A percentile compares a stretch with the other conserved stretches of the same genome.
These are phyloP conservation scores for Sitophilus oryzae DNA, from an alignment of 1,140 invertebrate genomes.

Conservation along the genomic window DNA sequence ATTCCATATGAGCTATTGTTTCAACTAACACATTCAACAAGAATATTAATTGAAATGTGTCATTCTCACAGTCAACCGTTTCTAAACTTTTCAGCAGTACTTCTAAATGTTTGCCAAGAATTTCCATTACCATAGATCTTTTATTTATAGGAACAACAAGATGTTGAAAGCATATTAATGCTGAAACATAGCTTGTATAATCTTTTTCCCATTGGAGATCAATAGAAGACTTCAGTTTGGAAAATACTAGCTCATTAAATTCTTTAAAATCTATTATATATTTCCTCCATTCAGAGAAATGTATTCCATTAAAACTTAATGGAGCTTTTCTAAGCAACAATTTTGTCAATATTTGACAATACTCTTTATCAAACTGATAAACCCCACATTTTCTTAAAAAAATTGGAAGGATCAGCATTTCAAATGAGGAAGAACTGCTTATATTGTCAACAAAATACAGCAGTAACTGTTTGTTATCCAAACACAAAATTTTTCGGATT, in stretches of 20 bases:
- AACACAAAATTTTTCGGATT: slow-evolving; percentile 54
- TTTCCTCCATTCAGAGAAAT: slow-evolving; percentile 56
- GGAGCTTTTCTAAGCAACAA: slow-evolving; percentile 63
- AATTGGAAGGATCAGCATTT: slow-evolving; percentile 64
- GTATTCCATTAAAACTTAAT: slow-evolving; percentile 52
- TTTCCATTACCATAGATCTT: slow-evolving; percentile 28
- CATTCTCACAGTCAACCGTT: slow-evolving; percentile 14
- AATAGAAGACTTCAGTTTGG: slow-evolving; percentile 35
- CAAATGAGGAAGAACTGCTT: slow-evolving; percentile 62
- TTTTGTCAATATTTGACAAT: slow-evolving; percentile 54
- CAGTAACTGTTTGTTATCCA: slow-evolving; percentile 51
- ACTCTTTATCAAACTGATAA: slow-evolving; percentile 51
- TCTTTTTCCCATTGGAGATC: slow-evolving; percentile 1
- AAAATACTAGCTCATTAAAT: slow-evolving; percentile 40
- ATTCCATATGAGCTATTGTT: slow-evolving; percentile 51
- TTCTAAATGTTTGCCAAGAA: slow-evolving; percentile 36
- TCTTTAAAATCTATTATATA: slow-evolving; percentile 58
- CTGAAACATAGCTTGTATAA: slow-evolving; percentile 47
- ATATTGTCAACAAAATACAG: slow-evolving; percentile 60
- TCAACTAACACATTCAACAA: slow-evolving; percentile 52
- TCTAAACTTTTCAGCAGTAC: slow-evolving; percentile 19
- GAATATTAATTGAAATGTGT: slow-evolving; percentile 45
- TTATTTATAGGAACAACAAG: slow-evolving; percentile 39
- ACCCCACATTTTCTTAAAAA: slow-evolving; percentile 58
- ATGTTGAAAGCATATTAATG: slow-evolving; percentile 57